Evolutionary conservation across 2,888 invertebrate species (phyloP).

Genomic region (Tenodera sinensis): DNA sequence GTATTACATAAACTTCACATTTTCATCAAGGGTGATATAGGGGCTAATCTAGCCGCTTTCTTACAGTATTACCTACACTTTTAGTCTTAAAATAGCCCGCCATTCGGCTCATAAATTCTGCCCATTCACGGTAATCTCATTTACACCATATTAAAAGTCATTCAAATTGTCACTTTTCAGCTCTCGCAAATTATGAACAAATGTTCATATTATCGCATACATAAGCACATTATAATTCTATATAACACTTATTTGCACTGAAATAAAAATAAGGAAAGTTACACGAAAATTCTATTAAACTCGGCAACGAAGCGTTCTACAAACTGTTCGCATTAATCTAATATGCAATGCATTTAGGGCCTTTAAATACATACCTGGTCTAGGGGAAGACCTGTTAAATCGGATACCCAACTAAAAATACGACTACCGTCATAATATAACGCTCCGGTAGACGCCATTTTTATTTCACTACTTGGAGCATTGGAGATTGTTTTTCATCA

Average conservation of each 20-base stretch:
- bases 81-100: not conserved
- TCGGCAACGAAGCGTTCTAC: too few relatives aligned
- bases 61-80: not conserved
- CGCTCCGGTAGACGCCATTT: not conserved
- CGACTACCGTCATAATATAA: slow-evolving; percentile 66
- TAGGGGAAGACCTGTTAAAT: slow-evolving; percentile 66
- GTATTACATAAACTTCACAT: too few relatives aligned
- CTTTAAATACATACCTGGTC: slow-evolving; percentile 63
- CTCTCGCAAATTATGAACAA: not conserved
- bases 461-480: not conserved
- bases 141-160: not conserved
- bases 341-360: not conserved
- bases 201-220: not conserved
- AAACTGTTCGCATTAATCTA: too few relatives aligned
- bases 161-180: not conserved
- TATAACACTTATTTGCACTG: not conserved
- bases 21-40: too few relatives aligned
- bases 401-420: slow-evolving; percentile 65
- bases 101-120: not conserved
- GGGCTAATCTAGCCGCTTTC: too few relatives aligned
- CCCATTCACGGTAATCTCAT: not conserved
- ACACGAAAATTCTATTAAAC: too few relatives aligned
- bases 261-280: too few relatives aligned
- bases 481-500: not conserved
- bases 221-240: not conserved